Percentiles rank a stretch among this genome's conserved stretches.
phyloP scores from a whole-genome alignment of 1,140 invertebrate genomes.

The Zaprionus inermis region DNA sequence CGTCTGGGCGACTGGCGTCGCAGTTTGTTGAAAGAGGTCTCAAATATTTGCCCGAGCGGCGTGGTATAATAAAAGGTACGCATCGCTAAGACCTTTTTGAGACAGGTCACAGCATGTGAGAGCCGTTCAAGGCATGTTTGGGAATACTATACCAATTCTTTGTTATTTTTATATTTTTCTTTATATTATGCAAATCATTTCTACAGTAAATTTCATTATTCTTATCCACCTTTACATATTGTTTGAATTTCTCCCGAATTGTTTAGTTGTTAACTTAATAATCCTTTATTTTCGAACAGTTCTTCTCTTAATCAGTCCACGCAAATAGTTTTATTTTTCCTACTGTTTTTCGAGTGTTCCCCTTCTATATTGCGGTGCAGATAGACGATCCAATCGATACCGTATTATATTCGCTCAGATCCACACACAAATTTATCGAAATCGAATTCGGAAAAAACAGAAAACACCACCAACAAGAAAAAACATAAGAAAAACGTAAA shows the following conservation, averaged over 20 bases:
- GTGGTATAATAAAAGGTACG: constrained; percentile 45
- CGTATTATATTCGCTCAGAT: constrained; percentile 41
- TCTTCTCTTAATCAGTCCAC: constrained; percentile 15
- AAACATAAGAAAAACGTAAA: constrained; percentile 27
- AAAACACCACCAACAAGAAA: constrained; percentile 17
- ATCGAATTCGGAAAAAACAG: constrained; percentile 14
- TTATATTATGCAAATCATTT: background rate
- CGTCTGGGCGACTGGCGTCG: background rate
- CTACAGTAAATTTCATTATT: background rate
- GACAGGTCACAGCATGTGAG: background rate
- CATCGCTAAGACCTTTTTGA: background rate
- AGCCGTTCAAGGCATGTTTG: background rate
- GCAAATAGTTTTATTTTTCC: constrained; percentile 18
- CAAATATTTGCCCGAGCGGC: constrained; percentile 59
- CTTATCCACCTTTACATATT: background rate
- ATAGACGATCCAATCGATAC: constrained; percentile 2
- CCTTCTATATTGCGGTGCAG: background rate
- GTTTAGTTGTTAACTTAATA: background rate
- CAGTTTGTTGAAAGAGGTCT: constrained; percentile 43
- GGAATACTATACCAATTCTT: too few species aligned
- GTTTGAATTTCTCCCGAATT: background rate
- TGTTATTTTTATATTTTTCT: too few species aligned
- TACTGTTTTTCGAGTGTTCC: background rate
- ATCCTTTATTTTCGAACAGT: background rate
- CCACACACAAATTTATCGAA: constrained; percentile 16